Conservation (phyloP, 2,113 vertebrate species). For the Podarcis raffonei region DNA sequence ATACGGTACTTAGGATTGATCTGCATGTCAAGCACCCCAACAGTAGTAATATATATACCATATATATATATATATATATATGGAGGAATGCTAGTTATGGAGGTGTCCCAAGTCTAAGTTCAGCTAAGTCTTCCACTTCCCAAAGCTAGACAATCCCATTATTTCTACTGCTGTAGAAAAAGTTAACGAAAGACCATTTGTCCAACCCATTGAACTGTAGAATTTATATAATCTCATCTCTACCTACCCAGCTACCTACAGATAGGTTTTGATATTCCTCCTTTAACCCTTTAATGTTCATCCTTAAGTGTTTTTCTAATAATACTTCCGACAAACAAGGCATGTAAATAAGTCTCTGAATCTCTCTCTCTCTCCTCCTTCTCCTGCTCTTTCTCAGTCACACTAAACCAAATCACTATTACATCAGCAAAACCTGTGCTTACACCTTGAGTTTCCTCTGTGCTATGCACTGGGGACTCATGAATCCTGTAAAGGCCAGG, state of each 20-base stretch:
- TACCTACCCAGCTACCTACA: background rate
- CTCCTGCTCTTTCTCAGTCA: background rate
- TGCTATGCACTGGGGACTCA: background rate
- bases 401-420: background rate
- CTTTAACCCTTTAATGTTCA: background rate
- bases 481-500: slow-evolving; percentile 4
- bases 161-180: background rate
- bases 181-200: background rate
- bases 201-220: too few relatives aligned
- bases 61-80: too few relatives aligned
- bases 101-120: too few relatives aligned
- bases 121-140: too few relatives aligned
- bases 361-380: background rate
- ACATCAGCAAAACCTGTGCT: background rate
- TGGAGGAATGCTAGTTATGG: too few relatives aligned
- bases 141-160: too few relatives aligned
- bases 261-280: background rate
- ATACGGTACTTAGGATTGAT: too few relatives aligned
- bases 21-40: too few relatives aligned
- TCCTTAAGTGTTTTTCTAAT: background rate
- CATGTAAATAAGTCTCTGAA: background rate
- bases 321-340: background rate
- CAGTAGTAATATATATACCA: too few relatives aligned
- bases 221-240: background rate
- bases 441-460: slow-evolving; percentile 26